phyloP scores from a whole-genome alignment of 2,797 vertebrate species.

The Typhlichthys subterraneus region DNA sequence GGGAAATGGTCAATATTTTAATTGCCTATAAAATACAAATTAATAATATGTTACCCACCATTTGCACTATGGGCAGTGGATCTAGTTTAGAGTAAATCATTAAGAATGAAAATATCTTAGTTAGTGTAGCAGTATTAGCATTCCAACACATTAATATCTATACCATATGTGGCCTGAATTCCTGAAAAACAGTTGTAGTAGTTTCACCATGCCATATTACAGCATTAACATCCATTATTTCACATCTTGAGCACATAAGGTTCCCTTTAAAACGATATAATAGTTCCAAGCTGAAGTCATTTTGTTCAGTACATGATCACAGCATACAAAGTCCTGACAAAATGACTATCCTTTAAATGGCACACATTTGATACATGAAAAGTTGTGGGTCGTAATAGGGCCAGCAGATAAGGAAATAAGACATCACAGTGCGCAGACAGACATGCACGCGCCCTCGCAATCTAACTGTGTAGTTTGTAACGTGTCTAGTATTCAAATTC shows the following conservation, averaged over 20 bases:
- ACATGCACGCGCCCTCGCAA: background rate
- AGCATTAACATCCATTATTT: conserved; percentile 41
- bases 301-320: conserved; percentile 37
- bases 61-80: too few relatives aligned
- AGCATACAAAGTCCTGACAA: conserved; percentile 49
- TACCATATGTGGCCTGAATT: background rate
- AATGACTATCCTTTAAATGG: conserved; percentile 39
- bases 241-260: conserved; percentile 63
- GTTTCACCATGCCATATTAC: conserved; percentile 22
- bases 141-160: background rate
- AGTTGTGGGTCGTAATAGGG: conserved; percentile 22
- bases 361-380: conserved; percentile 39
- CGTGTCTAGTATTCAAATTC: too few relatives aligned
- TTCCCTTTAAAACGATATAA: conserved; percentile 42
- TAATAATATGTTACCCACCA: too few relatives aligned
- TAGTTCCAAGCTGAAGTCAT: conserved; percentile 58
- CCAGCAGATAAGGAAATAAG: conserved; percentile 5
- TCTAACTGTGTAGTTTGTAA: background rate
- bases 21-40: too few relatives aligned
- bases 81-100: too few relatives aligned
- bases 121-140: background rate
- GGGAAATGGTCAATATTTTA: background rate
- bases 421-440: background rate
- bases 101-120: too few relatives aligned
- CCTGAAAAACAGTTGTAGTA: background rate